Evolutionary conservation across 2,113 vertebrate genomes (phyloP), one percentile per base, ranked within the genome.

Genomic region (Neofelis nebulosa): DNA sequence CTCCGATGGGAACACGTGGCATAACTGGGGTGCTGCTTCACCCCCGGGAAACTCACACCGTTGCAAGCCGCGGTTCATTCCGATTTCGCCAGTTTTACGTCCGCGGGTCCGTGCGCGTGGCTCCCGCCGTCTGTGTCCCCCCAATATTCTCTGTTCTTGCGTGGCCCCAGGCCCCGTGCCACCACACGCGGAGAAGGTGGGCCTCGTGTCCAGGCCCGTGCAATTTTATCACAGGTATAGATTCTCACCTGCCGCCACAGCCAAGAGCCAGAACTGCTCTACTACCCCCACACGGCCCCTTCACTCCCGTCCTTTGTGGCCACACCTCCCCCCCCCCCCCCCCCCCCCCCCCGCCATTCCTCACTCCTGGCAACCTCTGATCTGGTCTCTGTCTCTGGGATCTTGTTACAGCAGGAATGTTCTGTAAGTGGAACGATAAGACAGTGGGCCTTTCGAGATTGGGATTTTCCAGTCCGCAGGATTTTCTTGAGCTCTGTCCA

Each of bases 201-300:
- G 21, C 21, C 71, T 6, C 36, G 5, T 7, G 36, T 36, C 71
- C 36, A 6, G 11, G 25, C 25, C 23, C 12, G 0, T 25, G 23
- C 36, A 25, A 13, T 41, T 25, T 74, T 7, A 27, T 41, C 12
- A 5, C 36, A 74, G 5, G 11, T 38, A n/a, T 21, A 11, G 45
- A 41, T 63, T 18, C 74, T 50, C 18, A 15, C 45, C 45, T 78
- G 45, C 45, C 15, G 1, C 16, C 74, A 31, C 27, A 25, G 16
- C 9, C 50, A 1, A 8, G 55, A 61, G 5, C 13, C 73, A 76
- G 36, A 63, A 63, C 14, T 1, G 7, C 25, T 16, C 52, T 8
- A 0, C 52, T 8, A 0, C 1, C 23, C 14, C 80, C n/a, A 27
- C 7, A 0, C 1, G 14, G 7, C 14, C 41, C 25, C n/a, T 15